Conservation (phyloP, 2,113 vertebrate species). For the Tyrannus savana region DNA sequence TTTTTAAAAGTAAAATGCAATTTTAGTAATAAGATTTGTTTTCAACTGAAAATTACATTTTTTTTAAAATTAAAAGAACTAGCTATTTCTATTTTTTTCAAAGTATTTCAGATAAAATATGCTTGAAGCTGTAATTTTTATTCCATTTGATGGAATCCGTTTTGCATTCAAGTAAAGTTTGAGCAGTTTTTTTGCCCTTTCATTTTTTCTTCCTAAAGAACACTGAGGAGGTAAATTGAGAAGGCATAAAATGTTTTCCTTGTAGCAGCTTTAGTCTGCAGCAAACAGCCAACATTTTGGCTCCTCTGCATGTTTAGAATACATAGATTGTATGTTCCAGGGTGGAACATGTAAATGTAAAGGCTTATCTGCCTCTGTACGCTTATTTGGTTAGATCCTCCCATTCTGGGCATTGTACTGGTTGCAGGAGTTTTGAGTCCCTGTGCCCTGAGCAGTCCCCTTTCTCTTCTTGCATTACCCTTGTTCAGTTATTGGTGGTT, state of each 20-base stretch:
- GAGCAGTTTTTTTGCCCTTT: background rate
- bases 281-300: background rate
- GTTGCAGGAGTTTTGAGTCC: background rate
- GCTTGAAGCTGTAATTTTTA: background rate
- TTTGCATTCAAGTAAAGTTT: background rate
- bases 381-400: background rate
- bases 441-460: background rate
- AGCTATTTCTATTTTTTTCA: background rate
- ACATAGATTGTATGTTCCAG: background rate
- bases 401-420: background rate
- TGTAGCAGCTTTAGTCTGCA: background rate
- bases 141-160: background rate
- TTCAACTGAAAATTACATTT: background rate
- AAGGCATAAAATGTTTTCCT: background rate
- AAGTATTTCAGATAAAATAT: background rate
- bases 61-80: background rate
- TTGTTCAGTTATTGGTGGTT: background rate
- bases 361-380: rapidly evolving
- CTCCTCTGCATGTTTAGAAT: background rate
- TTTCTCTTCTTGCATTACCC: background rate
- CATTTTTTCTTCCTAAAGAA: background rate
- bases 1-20: background rate
- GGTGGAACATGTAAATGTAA: rapidly evolving
- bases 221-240: background rate
- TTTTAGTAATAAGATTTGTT: background rate